Base-by-base conservation (phyloP, 1,140 invertebrate species). In the Hyles vespertilio region DNA sequence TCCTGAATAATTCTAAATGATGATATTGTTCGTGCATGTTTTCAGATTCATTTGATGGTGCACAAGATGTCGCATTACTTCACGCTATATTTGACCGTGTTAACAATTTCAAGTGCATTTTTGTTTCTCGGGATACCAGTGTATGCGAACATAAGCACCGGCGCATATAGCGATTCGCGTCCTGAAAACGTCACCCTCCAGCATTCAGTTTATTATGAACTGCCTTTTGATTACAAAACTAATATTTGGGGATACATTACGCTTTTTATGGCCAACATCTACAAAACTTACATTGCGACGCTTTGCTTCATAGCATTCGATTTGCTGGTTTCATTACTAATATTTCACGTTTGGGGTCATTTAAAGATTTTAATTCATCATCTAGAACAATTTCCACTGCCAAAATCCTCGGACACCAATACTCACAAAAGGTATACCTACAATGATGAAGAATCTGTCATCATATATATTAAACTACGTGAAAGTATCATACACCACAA, bases 321-420 rank as follows among this genome's bases (percentile, higher is more conserved):
- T 22, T 46, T 60, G 36, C 50, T 44, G 5, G 8, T 65, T 1
- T 56, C 48, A 5, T 45, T 65, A n/a, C 52, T 65, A 8, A 43
- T 65, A 11, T 60, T 65, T 44, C 63, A 65, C 32, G 10, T 57
- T 5, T 65, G 58, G 63, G 63, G 63, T 0, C 63, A 65, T 40
- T 34, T 65, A 4, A 52, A 51, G 6, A 59, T 65, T 44, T 34
- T 65, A 8, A 49, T 49, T 6, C 10, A 60, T 32, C 50, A 56
- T 34, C 12, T 65, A 12, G 9, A 45, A 12, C 46, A 34, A 5
- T 63, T 63, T 32, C 61, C 61, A 1, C 9, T n/a, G 6, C 55
- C 56, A 36, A 3, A 36, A 12, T 9, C 34, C 11, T 32, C n/a
- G 44, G 9, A 9, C 44, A 46, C 9, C 44, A 6, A 11, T 5